Evolutionary conservation across 2,113 vertebrate genomes (phyloP).

Genomic region (Silurus glanis): DNA sequence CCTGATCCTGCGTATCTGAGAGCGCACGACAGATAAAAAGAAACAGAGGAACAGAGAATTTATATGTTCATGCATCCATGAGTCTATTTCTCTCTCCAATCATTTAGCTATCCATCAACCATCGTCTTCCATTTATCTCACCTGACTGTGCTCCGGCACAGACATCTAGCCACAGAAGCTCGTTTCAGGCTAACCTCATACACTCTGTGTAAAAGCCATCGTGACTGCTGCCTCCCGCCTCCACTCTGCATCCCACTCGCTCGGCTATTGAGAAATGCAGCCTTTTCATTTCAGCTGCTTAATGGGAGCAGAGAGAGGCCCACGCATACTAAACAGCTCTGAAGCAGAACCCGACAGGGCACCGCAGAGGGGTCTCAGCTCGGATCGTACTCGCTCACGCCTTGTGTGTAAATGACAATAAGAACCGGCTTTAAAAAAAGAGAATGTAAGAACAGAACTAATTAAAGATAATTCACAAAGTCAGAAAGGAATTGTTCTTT

Average conservation of each 20-base stretch:
- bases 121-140: neutral
- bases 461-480: slow-evolving; percentile 49
- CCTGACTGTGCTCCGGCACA: neutral
- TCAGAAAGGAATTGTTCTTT: slow-evolving; percentile 21
- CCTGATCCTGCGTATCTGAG: neutral
- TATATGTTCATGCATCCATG: neutral
- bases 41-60: neutral
- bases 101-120: slow-evolving; percentile 6
- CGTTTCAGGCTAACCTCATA: slow-evolving; percentile 21
- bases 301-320: slow-evolving; percentile 58
- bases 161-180: neutral
- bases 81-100: slow-evolving; percentile 3
- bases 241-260: slow-evolving; percentile 36
- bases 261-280: slow-evolving; percentile 46
- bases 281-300: slow-evolving; percentile 54
- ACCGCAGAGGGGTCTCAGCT: slow-evolving; percentile 36
- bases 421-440: slow-evolving; percentile 22
- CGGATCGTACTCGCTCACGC: slow-evolving; percentile 24
- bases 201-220: slow-evolving; percentile 37
- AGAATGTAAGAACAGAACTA: slow-evolving; percentile 40
- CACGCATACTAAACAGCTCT: slow-evolving; percentile 53
- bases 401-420: neutral
- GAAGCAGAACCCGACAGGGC: slow-evolving; percentile 43
- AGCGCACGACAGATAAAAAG: neutral
- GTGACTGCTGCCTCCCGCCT: slow-evolving; percentile 39